Conservation (phyloP, 2,888 invertebrate species). For the Drosophila nr. perissopoda region DNA sequence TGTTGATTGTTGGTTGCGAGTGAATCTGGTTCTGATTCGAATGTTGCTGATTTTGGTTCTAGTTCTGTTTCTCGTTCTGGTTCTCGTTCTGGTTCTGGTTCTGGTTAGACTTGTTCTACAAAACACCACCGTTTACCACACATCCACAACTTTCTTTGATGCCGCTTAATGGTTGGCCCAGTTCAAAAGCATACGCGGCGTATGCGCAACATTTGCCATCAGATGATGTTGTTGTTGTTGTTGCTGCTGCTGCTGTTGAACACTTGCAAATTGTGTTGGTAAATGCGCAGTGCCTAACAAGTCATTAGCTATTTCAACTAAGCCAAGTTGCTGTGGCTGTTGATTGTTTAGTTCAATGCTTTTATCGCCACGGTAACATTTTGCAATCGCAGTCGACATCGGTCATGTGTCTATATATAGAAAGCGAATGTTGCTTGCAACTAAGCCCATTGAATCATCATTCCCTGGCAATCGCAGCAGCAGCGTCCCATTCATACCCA, state of each 20-base stretch:
- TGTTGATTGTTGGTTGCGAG: slow-evolving; percentile 13
- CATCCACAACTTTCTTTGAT: slow-evolving; percentile 57
- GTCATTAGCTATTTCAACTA: slow-evolving; percentile 30
- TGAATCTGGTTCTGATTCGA: slow-evolving; percentile 1
- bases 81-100: slow-evolving; percentile 11
- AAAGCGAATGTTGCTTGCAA: slow-evolving; percentile 40
- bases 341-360: slow-evolving; percentile 60
- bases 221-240: background rate
- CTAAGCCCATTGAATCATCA: slow-evolving; percentile 56
- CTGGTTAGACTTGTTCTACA: slow-evolving; percentile 57
- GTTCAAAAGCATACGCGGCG: slow-evolving; percentile 37
- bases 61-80: slow-evolving; percentile 3
- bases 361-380: slow-evolving; percentile 65
- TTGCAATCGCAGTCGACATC: slow-evolving; percentile 48
- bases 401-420: slow-evolving; percentile 72
- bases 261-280: background rate
- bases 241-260: background rate
- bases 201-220: slow-evolving; percentile 61
- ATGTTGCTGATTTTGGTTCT: slow-evolving; percentile 2
- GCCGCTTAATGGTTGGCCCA: slow-evolving; percentile 44
- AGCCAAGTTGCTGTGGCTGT: slow-evolving; percentile 15
- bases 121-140: background rate
- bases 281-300: slow-evolving; percentile 33
- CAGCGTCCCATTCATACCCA: slow-evolving; percentile 35
- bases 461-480: slow-evolving; percentile 1